Evolutionary conservation across 1,140 invertebrate species (phyloP), one percentile per base, ranked within the genome.

Genomic region (Drosophila miranda): DNA sequence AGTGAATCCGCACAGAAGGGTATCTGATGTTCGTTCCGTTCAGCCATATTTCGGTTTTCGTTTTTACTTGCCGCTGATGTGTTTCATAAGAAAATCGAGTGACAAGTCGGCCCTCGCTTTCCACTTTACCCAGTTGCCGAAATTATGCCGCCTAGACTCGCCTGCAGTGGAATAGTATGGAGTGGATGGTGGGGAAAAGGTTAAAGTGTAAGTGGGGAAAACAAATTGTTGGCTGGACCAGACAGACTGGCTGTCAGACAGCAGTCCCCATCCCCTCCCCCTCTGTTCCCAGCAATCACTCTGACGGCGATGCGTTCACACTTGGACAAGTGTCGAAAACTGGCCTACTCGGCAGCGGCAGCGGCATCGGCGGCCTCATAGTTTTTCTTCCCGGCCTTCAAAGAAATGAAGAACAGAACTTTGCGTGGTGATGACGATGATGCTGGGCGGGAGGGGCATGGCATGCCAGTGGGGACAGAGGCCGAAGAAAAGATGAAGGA

Each of bases 131-230:
- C 67, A 72, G 75, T 87, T 87, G 82, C 82, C 83, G 83, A 87
- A 87, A 87, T 87, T 87, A 87, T 87, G 82, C 82, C 83, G 78
- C 74, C 75, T 66, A 72, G 59, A 66, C 60, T 73, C 49, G 44
- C 11, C 4, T 30, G 49, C 43, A 58, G 45, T 42, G 41, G 43
- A 57, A 51, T 64, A 16, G 16, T 21, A 28, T 56, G 58, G 42
- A 44, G 6, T 6, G 43, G 44, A 45, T 30, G 28, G 45, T 56
- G 48, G 43, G 61, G 66, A 86, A 87, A 87, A 87, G 82, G 82
- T 87, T 88, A 87, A 88, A 87, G 82, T 87, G 82, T 87, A 87
- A 87, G 82, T 88, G 83, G 78, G 83, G 75, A 82, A 86, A 87
- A 82, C 78, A 87, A 87, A 88, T 87, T 87, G 83, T 82, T 82